A percentile compares a stretch with the other conserved stretches of the same genome.
These are phyloP conservation scores for Apteryx mantelli DNA, from an alignment of 2,113 vertebrate genomes.

Conservation along the genomic window DNA sequence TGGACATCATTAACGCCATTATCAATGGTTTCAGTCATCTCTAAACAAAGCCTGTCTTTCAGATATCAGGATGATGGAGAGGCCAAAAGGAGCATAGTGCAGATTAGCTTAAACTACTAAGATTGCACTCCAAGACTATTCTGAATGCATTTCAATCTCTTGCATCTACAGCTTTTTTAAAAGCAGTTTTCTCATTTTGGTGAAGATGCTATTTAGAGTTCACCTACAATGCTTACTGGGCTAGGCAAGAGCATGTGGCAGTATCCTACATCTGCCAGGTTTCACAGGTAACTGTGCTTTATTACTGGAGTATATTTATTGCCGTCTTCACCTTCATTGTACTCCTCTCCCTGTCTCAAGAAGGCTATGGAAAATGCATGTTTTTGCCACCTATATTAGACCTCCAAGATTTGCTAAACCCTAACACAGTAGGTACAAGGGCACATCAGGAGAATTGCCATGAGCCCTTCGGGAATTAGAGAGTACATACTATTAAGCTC, in stretches of 20 bases:
- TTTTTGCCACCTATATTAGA: not conserved
- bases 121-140: not conserved
- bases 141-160: not conserved
- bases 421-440: not conserved
- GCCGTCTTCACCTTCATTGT: constrained; percentile 40
- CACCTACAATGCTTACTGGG: not conserved
- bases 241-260: constrained; percentile 11
- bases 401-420: not conserved
- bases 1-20: not conserved
- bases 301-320: constrained; percentile 57
- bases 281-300: constrained; percentile 71
- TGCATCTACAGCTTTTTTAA: not conserved
- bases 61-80: not conserved
- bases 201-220: not conserved
- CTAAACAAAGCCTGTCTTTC: not conserved
- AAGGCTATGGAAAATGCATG: not conserved
- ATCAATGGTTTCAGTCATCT: not conserved
- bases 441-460: not conserved
- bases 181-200: not conserved
- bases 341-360: not conserved
- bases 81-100: not conserved
- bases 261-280: constrained; percentile 2
- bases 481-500: not conserved
- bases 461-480: not conserved
- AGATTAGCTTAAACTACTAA: not conserved